Conservation (phyloP, 2,797 vertebrate species). For the Galagoides demidoff region DNA sequence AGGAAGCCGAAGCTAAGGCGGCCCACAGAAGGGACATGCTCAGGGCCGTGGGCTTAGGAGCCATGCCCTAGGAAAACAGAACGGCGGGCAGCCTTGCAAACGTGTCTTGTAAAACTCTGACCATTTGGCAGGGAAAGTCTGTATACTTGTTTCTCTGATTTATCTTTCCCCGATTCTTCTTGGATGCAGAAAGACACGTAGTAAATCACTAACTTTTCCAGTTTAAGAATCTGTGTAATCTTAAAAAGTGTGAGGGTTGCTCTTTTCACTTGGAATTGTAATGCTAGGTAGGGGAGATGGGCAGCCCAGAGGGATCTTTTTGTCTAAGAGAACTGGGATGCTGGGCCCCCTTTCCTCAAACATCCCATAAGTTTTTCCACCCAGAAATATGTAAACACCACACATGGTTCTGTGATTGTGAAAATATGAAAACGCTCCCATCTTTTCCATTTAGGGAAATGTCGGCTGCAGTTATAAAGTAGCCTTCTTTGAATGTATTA, state of each 20-base stretch:
- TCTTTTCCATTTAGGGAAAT: not conserved
- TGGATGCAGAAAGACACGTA: not conserved
- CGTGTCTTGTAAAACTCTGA: not conserved
- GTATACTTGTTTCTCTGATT: not conserved
- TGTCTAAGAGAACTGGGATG: not conserved
- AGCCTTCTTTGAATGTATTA: slow-evolving; percentile 6
- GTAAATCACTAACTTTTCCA: not conserved
- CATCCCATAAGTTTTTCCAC: not conserved
- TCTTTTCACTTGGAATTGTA: slow-evolving; percentile 26
- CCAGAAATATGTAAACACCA: not conserved
- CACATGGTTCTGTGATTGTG: not conserved
- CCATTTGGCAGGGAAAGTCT: not conserved
- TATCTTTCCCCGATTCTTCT: not conserved
- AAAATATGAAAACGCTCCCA: not conserved
- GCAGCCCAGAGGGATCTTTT: not conserved
- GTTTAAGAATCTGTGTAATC: not conserved
- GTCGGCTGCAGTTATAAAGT: not conserved
- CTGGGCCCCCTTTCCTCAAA: not conserved
- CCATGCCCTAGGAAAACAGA: not conserved
- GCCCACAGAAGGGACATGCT: not conserved
- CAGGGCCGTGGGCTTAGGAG: not conserved
- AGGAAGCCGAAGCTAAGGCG: not conserved
- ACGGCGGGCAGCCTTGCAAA: not conserved
- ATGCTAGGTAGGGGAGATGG: not conserved
- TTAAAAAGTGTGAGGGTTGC: not conserved